Base-by-base conservation (phyloP, 2,888 invertebrate species). In the Stomorhina lunata region DNA sequence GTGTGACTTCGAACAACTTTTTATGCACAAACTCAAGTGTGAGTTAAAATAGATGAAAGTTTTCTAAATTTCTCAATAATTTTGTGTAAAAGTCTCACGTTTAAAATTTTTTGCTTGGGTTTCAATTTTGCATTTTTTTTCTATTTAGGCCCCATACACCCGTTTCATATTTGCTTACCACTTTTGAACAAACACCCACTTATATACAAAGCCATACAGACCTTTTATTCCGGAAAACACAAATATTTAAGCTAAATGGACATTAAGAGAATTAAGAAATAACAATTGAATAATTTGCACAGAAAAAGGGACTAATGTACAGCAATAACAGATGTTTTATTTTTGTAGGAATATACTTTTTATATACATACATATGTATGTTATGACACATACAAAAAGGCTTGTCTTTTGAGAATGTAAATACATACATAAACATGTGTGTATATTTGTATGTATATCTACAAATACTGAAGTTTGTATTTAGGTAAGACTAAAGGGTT, bases 41-140 rank as follows among this genome's bases (percentile, higher is more conserved):
- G n/a, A n/a, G n/a, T n/a, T n/a, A n/a, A n/a, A n/a, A n/a, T n/a
- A n/a, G n/a, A n/a, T n/a, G n/a, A n/a, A n/a, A n/a, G n/a, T n/a
- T n/a, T n/a, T n/a, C n/a, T n/a, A n/a, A n/a, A n/a, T n/a, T n/a
- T n/a, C 27, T 57, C 68, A 68, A 68, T 77, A 65, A 7, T 71
- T 71, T 71, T 78, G 63, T 55, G 48, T 48, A 75, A 78, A 78
- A 40, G 27, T 37, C 45, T 81, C 61, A 81, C 73, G 78, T 75
- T 43, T 55, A 25, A 25, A 27, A 53, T 10, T 22, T 5, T 40
- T 50, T 37, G n/a, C n/a, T 17, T 1, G 9, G 25, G 3, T 25
- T 59, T 43, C 37, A 29, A 50, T n/a, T 53, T 7, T 57, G 32
- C n/a, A 9, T 17, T 2, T 3, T 45, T 57, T 37, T 55, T 10